Conservation (phyloP, 2,113 vertebrate species). For the Pitta sordida region DNA sequence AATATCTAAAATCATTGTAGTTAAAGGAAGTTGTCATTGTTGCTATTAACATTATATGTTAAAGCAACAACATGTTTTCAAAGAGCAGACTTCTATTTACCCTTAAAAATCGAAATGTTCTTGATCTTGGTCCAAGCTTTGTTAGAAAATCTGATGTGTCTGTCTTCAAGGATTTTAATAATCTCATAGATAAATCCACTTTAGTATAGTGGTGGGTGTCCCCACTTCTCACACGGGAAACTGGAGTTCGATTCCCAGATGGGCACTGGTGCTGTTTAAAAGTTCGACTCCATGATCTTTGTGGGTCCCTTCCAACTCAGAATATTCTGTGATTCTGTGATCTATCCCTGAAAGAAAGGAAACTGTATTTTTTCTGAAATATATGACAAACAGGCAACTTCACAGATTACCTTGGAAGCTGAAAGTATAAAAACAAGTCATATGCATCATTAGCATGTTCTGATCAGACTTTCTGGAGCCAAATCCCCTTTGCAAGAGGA, state of each 20-base stretch:
- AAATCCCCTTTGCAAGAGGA: background rate
- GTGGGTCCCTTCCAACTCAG: too few relatives aligned
- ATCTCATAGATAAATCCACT: conserved; percentile 44
- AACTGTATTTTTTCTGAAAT: background rate
- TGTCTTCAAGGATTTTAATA: conserved; percentile 54
- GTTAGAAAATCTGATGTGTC: conserved; percentile 49
- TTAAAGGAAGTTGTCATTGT: background rate
- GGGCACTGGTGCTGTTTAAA: too few relatives aligned
- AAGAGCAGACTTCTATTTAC: conserved; percentile 54
- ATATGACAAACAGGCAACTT: background rate
- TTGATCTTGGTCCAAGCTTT: conserved; percentile 72
- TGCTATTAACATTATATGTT: conserved; percentile 41
- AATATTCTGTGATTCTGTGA: too few relatives aligned
- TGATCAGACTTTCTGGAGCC: background rate
- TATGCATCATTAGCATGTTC: background rate
- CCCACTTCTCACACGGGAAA: too few relatives aligned
- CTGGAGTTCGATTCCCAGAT: too few relatives aligned
- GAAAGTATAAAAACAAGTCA: background rate
- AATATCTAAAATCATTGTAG: conserved; percentile 51
- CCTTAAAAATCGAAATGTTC: conserved; percentile 57
- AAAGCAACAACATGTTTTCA: conserved; percentile 72
- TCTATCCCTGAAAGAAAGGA: conserved; percentile 50
- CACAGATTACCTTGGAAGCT: background rate
- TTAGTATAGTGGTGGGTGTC: too few relatives aligned
- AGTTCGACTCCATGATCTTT: too few relatives aligned